Base-by-base conservation (phyloP, 2,888 invertebrate species). In the Hofmannophila pseudospretella region DNA sequence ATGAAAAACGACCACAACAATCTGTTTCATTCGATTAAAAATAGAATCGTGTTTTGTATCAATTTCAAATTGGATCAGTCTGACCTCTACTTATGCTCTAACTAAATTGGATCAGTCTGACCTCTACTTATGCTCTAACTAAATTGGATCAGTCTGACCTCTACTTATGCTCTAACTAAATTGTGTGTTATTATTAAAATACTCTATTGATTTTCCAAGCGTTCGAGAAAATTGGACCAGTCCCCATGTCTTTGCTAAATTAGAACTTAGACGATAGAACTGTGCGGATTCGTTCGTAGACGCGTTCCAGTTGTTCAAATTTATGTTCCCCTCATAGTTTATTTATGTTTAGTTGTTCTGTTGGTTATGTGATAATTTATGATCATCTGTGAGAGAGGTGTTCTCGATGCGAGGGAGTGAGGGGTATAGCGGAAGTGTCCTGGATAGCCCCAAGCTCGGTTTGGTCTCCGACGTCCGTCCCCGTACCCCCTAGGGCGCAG, bases 401-500 rank as follows among this genome's bases (percentile, higher is more conserved):
- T 86, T 84, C 85, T 85, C 85, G 85, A 84, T 85, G 78, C 79
- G 81, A 82, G 85, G 81, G 85, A 85, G 85, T 82, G 84, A 80
- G 85, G 85, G 85, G 85, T 84, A 82, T 79, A 80, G 84, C 81
- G 80, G 80, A 79, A 78, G 81, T 84, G 82, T 81, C 79, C 66
- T 73, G 78, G 79, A 78, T 74, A 78, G 78, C 77, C 80, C 84
- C 80, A 58, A 75, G 69, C 77, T 80, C 80, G 79, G 81, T 77
- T 74, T 70, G 77, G 75, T 72, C 72, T 74, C 76, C 74, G 75
- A 70, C 69, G 73, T 74, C 74, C 71, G 63, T 65, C 76, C 80
- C 79, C 58, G 60, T 26, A n/a, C 47, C 64, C 77, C 73, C 63
- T 81, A 80, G 81, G 82, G 77, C 81, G 84, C 85, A 84, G 86